Conservation (phyloP, 2,888 invertebrate genomes). For the Rhingia campestris region DNA sequence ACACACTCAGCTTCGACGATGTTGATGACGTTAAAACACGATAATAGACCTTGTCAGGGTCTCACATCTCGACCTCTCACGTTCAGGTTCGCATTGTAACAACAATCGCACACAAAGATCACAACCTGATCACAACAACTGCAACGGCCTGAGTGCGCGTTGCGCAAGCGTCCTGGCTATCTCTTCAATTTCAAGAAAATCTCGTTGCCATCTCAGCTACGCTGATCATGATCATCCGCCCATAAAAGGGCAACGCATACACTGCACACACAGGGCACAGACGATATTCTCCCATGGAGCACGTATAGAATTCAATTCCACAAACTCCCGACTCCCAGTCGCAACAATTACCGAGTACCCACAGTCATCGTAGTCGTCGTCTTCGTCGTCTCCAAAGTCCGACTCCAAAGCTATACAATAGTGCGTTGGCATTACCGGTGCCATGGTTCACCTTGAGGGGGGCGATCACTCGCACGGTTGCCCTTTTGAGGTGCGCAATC, state of each 20-base stretch:
- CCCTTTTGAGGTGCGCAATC: conserved; percentile 69
- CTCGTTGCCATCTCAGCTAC: conserved; percentile 69
- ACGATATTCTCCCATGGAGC: conserved; percentile 62
- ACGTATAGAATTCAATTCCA: conserved; percentile 68
- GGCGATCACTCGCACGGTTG: conserved; percentile 67
- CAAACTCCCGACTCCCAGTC: conserved; percentile 38
- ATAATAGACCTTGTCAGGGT: conserved; percentile 70
- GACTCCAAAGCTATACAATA: conserved; percentile 37
- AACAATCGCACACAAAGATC: conserved; percentile 70
- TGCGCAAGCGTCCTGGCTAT: conserved; percentile 55
- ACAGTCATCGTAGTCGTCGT: background rate
- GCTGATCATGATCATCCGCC: conserved; percentile 68
- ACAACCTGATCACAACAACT: conserved; percentile 64
- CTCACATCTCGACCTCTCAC: conserved; percentile 71
- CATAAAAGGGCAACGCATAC: conserved; percentile 69
- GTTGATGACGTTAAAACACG: conserved; percentile 69
- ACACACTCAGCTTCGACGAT: conserved; percentile 8
- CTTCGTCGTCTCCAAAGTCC: conserved; percentile 51
- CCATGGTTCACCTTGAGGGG: conserved; percentile 72
- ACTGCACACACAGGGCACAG: conserved; percentile 40
- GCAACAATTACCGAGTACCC: conserved; percentile 50
- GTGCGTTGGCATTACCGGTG: conserved; percentile 61
- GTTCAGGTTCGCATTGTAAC: conserved; percentile 63
- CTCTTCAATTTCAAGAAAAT: conserved; percentile 73
- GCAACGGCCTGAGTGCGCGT: background rate